Base-by-base conservation (phyloP, 2,888 invertebrate genomes). In the Subacronicta megacephala region DNA sequence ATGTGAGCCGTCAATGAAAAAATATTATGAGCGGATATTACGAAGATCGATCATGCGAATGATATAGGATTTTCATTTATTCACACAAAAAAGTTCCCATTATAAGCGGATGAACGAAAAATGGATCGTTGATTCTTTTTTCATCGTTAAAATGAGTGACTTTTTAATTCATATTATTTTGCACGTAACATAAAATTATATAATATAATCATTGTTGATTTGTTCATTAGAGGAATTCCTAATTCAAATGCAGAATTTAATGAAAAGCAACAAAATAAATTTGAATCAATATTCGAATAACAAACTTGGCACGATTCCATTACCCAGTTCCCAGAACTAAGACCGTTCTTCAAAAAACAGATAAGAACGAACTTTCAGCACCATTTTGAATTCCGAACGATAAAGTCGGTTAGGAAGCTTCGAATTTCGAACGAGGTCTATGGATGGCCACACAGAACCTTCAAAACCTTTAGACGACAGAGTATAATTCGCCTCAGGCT, bases 401-500 rank as follows among this genome's bases (percentile, higher is more conserved):
- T 13, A 38, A 38, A 38, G 38, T 38, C n/a, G 17, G 17, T 20
- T 37, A 5, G 15, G 12, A 3, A 26, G 20, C 26, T 33, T 47
- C 13, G 15, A 29, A n/a, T 20, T 17, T 29, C n/a, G 15, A 15
- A 33, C 15, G 12, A 0, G n/a, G 9, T 23, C 23, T 12, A 23
- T 23, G 31, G 38, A 26, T n/a, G n/a, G 20, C 31, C 40, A n/a
- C 45, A 33, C 37, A 53, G 47, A 29, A 55, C 36, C 31, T 53
- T 62, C 41, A 62, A 63, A 65, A 60, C 45, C 62, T 61, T 71
- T 69, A 47, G 60, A 12, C 44, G 55, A 50, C 50, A 38, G 47
- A 58, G 50, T 59, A 60, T 63, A 53, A 66, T 58, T 46, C 44
- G 58, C 49, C 18, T 13, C 29, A 26, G 44, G 69, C 63, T 72